Conservation (phyloP, 2,113 vertebrate species). For the Stegostoma tigrinum region DNA sequence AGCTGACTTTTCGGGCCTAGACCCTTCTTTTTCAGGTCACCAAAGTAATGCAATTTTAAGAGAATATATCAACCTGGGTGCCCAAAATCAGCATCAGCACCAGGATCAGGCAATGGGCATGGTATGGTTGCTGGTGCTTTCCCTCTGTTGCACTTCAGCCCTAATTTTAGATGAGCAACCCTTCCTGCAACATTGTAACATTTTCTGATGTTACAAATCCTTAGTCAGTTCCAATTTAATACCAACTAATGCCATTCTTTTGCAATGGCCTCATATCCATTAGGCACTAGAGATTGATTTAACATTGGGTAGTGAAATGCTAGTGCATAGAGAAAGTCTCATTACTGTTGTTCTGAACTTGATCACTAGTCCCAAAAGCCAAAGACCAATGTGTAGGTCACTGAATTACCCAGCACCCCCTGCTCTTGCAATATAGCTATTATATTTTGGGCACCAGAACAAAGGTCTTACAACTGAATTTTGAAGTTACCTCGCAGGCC, state of each 20-base stretch:
- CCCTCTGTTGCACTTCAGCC: too few species aligned
- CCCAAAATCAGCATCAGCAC: not conserved
- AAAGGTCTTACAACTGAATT: too few species aligned
- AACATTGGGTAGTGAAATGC: not conserved
- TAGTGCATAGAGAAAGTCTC: not conserved
- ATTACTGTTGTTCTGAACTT: not conserved
- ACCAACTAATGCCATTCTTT: not conserved
- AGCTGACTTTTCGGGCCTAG: too few species aligned
- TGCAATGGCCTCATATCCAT: not conserved
- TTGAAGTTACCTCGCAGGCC: too few species aligned
- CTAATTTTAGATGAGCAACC: not conserved
- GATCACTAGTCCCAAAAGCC: not conserved
- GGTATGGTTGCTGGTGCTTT: not conserved
- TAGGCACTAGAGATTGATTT: not conserved
- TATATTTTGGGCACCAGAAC: too few species aligned
- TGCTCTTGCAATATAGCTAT: not conserved
- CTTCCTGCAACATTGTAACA: not conserved
- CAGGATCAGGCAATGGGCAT: not conserved
- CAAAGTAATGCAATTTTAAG: not conserved
- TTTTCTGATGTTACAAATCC: not conserved
- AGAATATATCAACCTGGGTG: not conserved
- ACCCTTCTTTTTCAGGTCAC: not conserved
- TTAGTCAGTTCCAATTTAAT: not conserved
- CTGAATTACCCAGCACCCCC: not conserved
- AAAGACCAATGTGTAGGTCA: not conserved